Evolutionary conservation across 2,797 vertebrate species (phyloP), one percentile per base, ranked within the genome.

Genomic region (Heteromormyrus szaboi): DNA sequence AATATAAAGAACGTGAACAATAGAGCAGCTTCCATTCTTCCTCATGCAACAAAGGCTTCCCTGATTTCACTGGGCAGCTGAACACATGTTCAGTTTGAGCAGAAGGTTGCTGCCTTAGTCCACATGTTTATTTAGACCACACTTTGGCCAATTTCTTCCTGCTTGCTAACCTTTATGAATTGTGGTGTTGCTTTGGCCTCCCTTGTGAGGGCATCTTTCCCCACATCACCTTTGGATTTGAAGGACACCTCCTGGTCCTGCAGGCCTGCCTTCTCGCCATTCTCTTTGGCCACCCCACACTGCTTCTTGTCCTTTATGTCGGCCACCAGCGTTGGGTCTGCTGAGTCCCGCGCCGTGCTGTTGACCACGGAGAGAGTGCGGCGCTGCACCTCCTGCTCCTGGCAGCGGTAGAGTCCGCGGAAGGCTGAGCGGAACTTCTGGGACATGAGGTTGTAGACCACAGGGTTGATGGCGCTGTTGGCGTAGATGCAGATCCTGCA

Each of bases 401-500:
- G 92, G 65, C 96, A 97, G 2, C 92, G 93, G 93, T 96, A 97
- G 65, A 97, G 94, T 3, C 89, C 91, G 0, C 94, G 93, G 89
- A 97, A 97, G 0, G 96, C 96, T 0, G 91, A 95, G 87, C 94
- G 95, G 89, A 97, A 97, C 93, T 96, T 97, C 93, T 95, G 96
- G 5, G 96, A 97, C 96, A 96, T 96, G 88, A 95, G 95, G 88
- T 96, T 97, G 93, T 97, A 97, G 88, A 97, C 93, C 4, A 97
- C 92, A 0, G 97, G 97, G 93, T 96, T 96, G 92, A 97, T 95
- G 41, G 97, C 95, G 0, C 96, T 97, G 95, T 97, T 96, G 91
- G 97, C 93, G 1, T 97, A 97, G 89, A 97, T 93, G 90, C 96
- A 96, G 0, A 91, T 95, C 25, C 95, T 91, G 89, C 96, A 97